Conservation (phyloP, 2,888 invertebrate species). For the Orchesella flavescens region DNA sequence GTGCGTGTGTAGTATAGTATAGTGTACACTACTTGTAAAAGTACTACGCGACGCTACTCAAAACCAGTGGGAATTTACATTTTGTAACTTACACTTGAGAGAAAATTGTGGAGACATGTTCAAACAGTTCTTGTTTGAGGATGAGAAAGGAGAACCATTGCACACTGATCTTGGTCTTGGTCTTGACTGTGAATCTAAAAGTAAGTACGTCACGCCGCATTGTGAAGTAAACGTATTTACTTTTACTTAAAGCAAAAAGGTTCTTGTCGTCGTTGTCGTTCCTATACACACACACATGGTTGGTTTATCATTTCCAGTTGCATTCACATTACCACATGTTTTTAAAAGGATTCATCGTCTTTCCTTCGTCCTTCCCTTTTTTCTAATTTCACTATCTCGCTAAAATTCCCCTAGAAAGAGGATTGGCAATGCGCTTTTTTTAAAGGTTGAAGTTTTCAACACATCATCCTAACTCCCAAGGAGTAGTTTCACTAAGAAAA, state of each 20-base stretch:
- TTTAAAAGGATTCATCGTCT: background rate
- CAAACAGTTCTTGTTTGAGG: background rate
- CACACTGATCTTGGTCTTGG: background rate
- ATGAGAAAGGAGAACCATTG: background rate
- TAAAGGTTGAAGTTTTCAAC: no score
- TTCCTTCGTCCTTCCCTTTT: background rate
- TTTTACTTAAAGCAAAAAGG: no score
- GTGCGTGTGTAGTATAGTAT: background rate
- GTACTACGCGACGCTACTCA: background rate
- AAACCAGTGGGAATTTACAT: background rate
- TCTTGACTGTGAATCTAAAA: no score
- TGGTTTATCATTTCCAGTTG: background rate
- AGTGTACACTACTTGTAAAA: background rate
- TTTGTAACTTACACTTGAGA: background rate
- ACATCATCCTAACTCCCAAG: no score
- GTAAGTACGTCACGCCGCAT: no score
- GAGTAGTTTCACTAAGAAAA: no score
- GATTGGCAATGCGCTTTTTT: no score
- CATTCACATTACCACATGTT: background rate
- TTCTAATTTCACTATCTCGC: background rate
- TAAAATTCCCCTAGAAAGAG: background rate
- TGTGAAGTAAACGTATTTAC: no score
- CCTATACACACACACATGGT: no score
- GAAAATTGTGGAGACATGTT: no score
- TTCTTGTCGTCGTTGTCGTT: no score